Conservation (phyloP, 2,888 invertebrate genomes). For the Matsumyia berberina region DNA sequence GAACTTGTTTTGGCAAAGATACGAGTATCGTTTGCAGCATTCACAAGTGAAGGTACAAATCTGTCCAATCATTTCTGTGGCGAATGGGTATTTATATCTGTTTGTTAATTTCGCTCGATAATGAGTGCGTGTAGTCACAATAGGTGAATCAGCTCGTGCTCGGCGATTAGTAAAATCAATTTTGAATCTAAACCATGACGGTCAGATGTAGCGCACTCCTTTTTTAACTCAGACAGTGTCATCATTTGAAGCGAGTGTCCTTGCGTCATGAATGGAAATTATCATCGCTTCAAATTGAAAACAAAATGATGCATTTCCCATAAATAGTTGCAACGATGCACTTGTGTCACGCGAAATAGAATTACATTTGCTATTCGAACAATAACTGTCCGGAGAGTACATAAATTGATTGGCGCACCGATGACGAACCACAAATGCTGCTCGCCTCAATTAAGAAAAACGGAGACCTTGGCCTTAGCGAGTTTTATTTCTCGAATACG, state of each 20-base stretch:
- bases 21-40: slow-evolving; percentile 26
- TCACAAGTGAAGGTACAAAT: background rate
- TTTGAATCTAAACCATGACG: slow-evolving; percentile 24
- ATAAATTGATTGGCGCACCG: slow-evolving; percentile 26
- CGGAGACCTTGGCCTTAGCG: slow-evolving; percentile 70
- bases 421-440: slow-evolving; percentile 62
- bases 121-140: slow-evolving; percentile 1
- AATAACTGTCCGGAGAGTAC: slow-evolving; percentile 62
- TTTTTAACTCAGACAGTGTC: slow-evolving; percentile 28
- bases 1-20: slow-evolving; percentile 39
- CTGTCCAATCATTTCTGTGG: slow-evolving; percentile 42
- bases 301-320: slow-evolving; percentile 50
- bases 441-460: slow-evolving; percentile 66
- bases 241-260: slow-evolving; percentile 52
- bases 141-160: slow-evolving; percentile 25
- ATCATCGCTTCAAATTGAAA: slow-evolving; percentile 41
- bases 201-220: slow-evolving; percentile 2
- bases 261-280: slow-evolving; percentile 39
- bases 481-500: slow-evolving; percentile 57
- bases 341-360: slow-evolving; percentile 19
- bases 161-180: slow-evolving; percentile 19
- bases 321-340: slow-evolving; percentile 57
- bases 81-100: slow-evolving; percentile 30
- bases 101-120: slow-evolving; percentile 5
- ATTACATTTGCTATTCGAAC: slow-evolving; percentile 38